Base-by-base conservation (phyloP, 2,888 invertebrate genomes). In the Erebia epiphron region DNA sequence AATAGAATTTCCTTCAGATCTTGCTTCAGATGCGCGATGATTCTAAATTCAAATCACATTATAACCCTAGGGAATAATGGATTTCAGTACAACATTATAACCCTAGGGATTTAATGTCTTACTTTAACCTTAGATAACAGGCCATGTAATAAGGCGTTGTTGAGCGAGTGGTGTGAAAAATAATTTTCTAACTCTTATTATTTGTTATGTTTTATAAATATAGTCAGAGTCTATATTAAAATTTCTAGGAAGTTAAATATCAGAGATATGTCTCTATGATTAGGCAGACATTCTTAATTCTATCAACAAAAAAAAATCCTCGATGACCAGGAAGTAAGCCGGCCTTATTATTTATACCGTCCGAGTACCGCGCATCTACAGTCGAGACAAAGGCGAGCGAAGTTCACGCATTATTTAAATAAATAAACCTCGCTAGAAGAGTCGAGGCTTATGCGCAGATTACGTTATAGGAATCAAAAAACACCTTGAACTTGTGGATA, bases 381-480 rank as follows among this genome's bases (percentile, higher is more conserved):
- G 80, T 79, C 75, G 80, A 86, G 87, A 90, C 89, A 90, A 91
- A 89, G 87, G 82, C 83, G 80, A 83, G 82, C 83, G 82, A 83
- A 85, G 86, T 89, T 88, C 83, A 88, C 88, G 89, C 88, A 88
- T 89, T 88, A 89, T 11, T 89, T 88, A 87, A 88, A 89, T 90
- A 90, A 88, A 90, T 88, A 90, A 86, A 88, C 86, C 82, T 81
- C 80, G 80, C 83, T 87, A 85, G 84, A 84, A 81, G 74, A 76
- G 67, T 16, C 73, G 82, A 79, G 80, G 79, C 79, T 84, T 83
- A 82, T 78, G 79, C 82, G 83, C 80, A 79, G 75, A 75, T 78
- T 75, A 75, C 73, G 71, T 72, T 73, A 73, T 73, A 70, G 71
- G 72, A 72, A 73, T 72, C 60, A 67, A 35, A 71, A 73, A 67